These are phyloP conservation scores for Alcedo quadribrachys DNA, from an alignment of 2,797 vertebrate genomes.

Conservation along the genomic window DNA sequence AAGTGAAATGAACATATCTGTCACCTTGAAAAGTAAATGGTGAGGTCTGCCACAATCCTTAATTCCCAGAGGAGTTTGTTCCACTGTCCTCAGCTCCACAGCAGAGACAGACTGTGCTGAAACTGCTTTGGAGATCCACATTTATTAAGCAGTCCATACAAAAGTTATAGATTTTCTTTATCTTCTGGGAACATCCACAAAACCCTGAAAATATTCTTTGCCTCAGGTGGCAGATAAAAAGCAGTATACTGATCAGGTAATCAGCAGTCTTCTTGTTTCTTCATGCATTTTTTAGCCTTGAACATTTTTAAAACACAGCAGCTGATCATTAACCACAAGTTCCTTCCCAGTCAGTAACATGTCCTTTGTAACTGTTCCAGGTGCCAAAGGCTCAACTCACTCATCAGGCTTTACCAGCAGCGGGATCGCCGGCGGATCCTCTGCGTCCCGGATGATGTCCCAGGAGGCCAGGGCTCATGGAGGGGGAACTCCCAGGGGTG, in stretches of 20 bases:
- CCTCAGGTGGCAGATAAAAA: background rate
- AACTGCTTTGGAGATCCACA: background rate
- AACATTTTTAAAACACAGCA: background rate
- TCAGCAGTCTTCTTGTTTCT: background rate
- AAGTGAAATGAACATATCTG: background rate
- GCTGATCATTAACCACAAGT: background rate
- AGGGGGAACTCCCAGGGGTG: constrained; percentile 4
- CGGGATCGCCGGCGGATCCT: background rate
- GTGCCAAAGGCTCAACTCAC: constrained; percentile 34
- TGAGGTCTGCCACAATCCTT: background rate
- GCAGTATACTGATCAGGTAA: background rate
- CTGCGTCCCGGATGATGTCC: constrained; percentile 10
- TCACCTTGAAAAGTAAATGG: background rate
- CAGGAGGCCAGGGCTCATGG: background rate
- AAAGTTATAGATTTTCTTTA: background rate
- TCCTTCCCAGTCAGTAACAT: background rate
- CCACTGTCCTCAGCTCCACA: background rate
- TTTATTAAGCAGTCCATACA: background rate
- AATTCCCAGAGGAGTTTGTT: background rate
- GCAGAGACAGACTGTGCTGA: background rate
- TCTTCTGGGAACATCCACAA: background rate
- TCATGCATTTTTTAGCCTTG: background rate
- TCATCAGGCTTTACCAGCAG: constrained; percentile 37
- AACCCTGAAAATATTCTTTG: background rate
- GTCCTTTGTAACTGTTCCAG: background rate